Evolutionary conservation across 2,797 vertebrate species (phyloP), one percentile per base, ranked within the genome.

Genomic region (Melanotaenia pygmaea): DNA sequence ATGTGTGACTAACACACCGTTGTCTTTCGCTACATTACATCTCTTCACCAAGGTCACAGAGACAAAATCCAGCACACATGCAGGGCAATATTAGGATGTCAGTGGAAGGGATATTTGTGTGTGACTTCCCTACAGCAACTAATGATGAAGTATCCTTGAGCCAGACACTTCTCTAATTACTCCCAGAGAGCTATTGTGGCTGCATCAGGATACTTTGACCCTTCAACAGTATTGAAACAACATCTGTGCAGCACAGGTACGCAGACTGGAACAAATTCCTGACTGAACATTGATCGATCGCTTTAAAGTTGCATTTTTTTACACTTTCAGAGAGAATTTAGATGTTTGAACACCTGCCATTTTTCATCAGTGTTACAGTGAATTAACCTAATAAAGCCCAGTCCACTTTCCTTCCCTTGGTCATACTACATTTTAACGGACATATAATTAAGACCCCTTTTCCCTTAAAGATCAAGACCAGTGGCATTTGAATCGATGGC

Each of bases 81-180:
- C 32, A 34, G 51, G 72, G 58, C 20, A 65, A 62, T 74, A 71
- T 72, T 47, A 69, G 61, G 22, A 68, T 70, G 62, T 67, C 28
- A 74, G n/a, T 24, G 24, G 26, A 57, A 65, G 62, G 43, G 57
- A 56, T 69, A 61, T 79, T 75, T 68, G 59, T 20, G 54, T 56
- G 62, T 53, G 59, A 50, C 9, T 77, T 56, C 40, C 65, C 71
- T 28, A 59, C 14, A 64, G 71, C 58, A 66, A 72, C 63, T 28
- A 68, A 81, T 82, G 70, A 77, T 74, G 64, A 74, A 59, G 43
- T 84, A 77, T 83, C 79, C 79, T 89, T 86, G 76, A 86, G 76
- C 70, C 57, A 84, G 61, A 63, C 72, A 74, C 76, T 75, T 85
- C 72, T 80, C 53, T 35, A 79, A 82, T 81, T 86, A 86, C 59